Evolutionary conservation across 2,888 invertebrate species (phyloP).

Genomic region (Augochlorella aurata): DNA sequence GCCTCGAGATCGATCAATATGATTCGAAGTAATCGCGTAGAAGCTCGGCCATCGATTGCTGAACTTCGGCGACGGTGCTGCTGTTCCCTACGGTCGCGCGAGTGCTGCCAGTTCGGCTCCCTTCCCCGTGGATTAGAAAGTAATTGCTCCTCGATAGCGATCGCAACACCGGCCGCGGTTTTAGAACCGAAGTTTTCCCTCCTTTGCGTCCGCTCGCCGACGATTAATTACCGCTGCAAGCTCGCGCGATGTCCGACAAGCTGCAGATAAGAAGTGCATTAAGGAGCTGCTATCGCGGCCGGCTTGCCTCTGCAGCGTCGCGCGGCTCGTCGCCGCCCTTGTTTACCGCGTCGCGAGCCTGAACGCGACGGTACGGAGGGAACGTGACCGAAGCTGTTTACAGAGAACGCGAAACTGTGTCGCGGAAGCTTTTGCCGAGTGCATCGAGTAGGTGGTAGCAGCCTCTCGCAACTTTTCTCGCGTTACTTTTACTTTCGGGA

Average conservation of each 20-base stretch:
- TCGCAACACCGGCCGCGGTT: neutral
- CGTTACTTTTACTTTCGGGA: slow-evolving; percentile 41
- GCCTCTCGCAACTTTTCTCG: neutral
- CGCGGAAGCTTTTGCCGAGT: slow-evolving; percentile 24
- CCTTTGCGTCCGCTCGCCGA: neutral
- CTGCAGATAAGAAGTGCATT: neutral
- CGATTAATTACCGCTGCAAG: neutral
- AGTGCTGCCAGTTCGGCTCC: neutral
- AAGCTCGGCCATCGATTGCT: neutral
- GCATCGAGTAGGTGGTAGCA: slow-evolving; percentile 9
- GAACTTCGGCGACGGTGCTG: neutral
- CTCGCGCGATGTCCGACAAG: neutral
- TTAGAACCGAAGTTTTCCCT: neutral
- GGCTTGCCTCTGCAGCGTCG: neutral
- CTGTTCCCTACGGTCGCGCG: neutral
- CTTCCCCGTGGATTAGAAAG: neutral
- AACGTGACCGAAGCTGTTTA: neutral
- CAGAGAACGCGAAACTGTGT: neutral
- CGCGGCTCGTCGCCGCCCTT: too few relatives aligned
- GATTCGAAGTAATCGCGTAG: slow-evolving; percentile 5
- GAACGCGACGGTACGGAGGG: neutral
- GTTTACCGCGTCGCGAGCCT: neutral
- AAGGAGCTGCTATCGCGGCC: neutral
- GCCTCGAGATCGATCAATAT: neutral
- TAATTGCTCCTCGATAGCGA: slow-evolving; percentile 1